phyloP scores from a whole-genome alignment of 2,888 invertebrate genomes.

The Monochamus alternatus region DNA sequence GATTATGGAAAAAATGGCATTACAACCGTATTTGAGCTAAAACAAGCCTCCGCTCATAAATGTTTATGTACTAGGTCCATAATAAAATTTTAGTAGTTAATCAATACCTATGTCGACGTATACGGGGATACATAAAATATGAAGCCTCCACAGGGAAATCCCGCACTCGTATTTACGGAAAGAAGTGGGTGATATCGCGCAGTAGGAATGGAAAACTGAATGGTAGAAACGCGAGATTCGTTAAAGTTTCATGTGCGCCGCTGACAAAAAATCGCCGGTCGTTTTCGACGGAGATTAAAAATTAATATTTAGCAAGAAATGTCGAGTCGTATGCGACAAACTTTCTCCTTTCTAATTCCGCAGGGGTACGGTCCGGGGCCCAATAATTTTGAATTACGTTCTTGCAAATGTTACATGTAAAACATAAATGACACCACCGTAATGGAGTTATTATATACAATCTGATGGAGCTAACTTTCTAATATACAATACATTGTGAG shows the following conservation, averaged over 20 bases:
- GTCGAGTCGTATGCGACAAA: no score
- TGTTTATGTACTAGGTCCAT: conserved; percentile 17
- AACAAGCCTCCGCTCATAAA: conserved; percentile 12
- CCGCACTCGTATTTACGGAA: conserved; percentile 6
- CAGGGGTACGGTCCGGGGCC: no score
- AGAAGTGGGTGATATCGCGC: conserved; percentile 11
- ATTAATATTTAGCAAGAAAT: not conserved
- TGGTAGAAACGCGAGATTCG: not conserved
- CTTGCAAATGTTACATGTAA: no score
- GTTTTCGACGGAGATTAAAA: not conserved
- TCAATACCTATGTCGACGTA: conserved; percentile 13
- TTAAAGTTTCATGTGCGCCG: not conserved
- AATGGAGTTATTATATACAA: no score
- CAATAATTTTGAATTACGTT: no score
- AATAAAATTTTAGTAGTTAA: conserved; percentile 24
- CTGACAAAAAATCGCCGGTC: not conserved
- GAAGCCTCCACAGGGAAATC: conserved; percentile 11
- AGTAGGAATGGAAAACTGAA: not conserved
- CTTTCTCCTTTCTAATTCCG: no score
- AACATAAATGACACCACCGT: no score
- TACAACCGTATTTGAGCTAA: not conserved
- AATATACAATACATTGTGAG: no score
- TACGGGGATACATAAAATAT: conserved; percentile 25
- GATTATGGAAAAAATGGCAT: not conserved
- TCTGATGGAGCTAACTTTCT: no score